Base-by-base conservation (phyloP, 1,140 invertebrate genomes). In the Apis dorsata region DNA sequence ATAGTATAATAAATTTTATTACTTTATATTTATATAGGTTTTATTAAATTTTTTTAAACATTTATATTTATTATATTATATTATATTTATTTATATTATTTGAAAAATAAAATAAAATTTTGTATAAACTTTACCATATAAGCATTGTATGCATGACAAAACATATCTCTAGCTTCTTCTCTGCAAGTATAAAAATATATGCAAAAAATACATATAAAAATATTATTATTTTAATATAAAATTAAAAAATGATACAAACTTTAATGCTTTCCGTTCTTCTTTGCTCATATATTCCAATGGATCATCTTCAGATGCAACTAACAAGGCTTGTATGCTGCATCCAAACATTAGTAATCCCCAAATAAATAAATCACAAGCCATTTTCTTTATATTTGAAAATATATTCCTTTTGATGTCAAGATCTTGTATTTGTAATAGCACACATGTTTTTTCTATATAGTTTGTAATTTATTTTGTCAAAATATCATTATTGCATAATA, bases 131-230 rank as follows among this genome's bases (percentile, higher is more conserved):
- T 95, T 93, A 96, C 96, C 98, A 99, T 99, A 89, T 99, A 99
- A 34, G 98, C 97, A 90, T 97, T 95, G 92, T 99, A 99, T n/a
- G 98, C 98, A 96, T 99, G 99, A 94, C 98, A 98, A 93, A 99
- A 99, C 98, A 99, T 99, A 90, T 98, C 97, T 68, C 97, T 95
- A 19, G 98, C 96, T 94, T 99, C 96, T 88, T 97, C 96, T 91
- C 97, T 98, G 90, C 63, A 95, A 94, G 86, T 86, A 82, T 81
- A 83, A 88, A 28, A 60, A 65, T 19, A 28, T 13, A 28, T 59
- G 15, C 78, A 44, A 75, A 60, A 10, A 76, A 79, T n/a, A 51
- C 65, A 65, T 51, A n/a, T 79, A 51, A 49, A 77, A 13, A 79
- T 19, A 59, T 65, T 49, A 59, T 8, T 44, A 44, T n/a, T 21